phyloP scores from a whole-genome alignment of 2,113 vertebrate species.

The Centropus unirufus region DNA sequence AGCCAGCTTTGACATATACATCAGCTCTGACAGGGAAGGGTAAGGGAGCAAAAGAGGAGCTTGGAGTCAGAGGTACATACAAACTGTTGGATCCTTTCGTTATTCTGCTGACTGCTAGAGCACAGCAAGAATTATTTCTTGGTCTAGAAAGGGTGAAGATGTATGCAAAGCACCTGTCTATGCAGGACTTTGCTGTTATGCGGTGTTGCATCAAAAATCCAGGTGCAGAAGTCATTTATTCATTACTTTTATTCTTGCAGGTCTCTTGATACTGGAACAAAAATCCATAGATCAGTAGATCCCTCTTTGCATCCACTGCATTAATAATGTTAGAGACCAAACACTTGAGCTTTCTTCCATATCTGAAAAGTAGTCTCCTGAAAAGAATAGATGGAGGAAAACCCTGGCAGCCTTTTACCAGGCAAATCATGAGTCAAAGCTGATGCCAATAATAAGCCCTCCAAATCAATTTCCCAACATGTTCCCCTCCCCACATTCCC shows the following conservation, averaged over 20 bases:
- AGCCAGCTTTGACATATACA: too few relatives aligned
- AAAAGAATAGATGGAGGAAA: background rate
- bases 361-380: background rate
- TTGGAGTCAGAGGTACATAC: too few relatives aligned
- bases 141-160: background rate
- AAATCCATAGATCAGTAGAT: background rate
- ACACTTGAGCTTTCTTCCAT: background rate
- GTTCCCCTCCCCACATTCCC: background rate
- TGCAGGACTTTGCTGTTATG: accelerated
- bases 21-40: too few relatives aligned
- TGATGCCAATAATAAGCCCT: background rate
- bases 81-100: background rate
- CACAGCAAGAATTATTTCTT: background rate
- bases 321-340: background rate
- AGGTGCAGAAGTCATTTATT: background rate
- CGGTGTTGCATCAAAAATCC: background rate
- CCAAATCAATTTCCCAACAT: background rate
- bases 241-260: background rate
- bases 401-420: background rate
- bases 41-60: too few relatives aligned
- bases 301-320: background rate
- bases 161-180: background rate
- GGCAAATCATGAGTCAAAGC: background rate
- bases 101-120: background rate
- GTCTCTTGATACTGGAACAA: background rate